Conservation (phyloP, 2,888 invertebrate species). For the Deilephila porcellus region DNA sequence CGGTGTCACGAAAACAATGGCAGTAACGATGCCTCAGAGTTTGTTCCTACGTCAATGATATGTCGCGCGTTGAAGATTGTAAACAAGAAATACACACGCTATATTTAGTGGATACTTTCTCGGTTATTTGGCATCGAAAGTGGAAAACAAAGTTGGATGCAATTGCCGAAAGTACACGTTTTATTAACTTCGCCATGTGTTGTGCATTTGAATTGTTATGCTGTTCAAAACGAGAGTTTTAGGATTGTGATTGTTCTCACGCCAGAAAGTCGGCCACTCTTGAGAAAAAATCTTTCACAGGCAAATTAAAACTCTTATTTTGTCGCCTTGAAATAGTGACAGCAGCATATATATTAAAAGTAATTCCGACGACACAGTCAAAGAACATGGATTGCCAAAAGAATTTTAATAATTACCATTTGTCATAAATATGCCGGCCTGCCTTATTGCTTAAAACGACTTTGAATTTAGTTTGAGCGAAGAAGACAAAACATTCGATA, state of each 20-base stretch:
- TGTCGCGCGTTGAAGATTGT: conserved; percentile 33
- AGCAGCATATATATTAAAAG: too few species aligned
- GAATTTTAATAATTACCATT: too few species aligned
- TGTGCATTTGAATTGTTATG: conserved; percentile 1
- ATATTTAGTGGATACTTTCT: conserved; percentile 65
- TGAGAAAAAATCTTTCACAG: too few species aligned
- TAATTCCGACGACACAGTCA: too few species aligned
- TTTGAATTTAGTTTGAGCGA: too few species aligned
- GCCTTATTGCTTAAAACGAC: too few species aligned
- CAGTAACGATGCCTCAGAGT: conserved; percentile 2
- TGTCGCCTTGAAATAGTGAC: too few species aligned
- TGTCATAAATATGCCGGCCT: too few species aligned
- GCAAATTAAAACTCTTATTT: too few species aligned
- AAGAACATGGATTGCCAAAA: too few species aligned
- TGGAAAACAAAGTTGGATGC: conserved; percentile 54
- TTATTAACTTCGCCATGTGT: conserved; percentile 4
- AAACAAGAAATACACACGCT: conserved; percentile 49
- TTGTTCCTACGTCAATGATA: conserved; percentile 7
- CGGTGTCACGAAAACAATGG: conserved; percentile 6
- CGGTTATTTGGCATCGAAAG: conserved; percentile 57
- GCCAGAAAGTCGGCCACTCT: neutral
- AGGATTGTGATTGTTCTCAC: neutral
- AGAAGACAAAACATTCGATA: too few species aligned
- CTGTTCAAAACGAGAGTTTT: neutral
- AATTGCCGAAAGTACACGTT: conserved; percentile 40